A percentile compares a stretch with the other conserved stretches of the same genome.
Conservation (phyloP, 2,113 vertebrate species). For the Austrofundulus limnaeus region DNA sequence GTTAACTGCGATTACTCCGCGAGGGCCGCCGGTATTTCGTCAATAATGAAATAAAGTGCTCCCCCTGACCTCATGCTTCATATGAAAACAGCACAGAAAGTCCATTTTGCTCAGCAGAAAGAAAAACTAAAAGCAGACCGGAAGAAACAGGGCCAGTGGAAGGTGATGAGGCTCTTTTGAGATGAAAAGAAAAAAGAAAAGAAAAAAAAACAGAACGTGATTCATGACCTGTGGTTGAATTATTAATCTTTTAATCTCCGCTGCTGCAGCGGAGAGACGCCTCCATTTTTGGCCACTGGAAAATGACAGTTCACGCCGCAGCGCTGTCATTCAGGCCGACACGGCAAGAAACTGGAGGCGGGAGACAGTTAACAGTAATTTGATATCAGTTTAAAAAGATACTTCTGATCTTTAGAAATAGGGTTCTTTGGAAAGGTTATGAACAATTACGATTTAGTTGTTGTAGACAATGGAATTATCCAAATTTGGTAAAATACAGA, state of each 20-base stretch:
- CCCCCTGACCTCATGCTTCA: slow-evolving; percentile 38
- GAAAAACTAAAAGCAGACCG: slow-evolving; percentile 10
- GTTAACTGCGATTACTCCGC: slow-evolving; percentile 19
- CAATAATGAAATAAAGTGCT: slow-evolving; percentile 46
- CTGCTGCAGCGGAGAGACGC: slow-evolving; percentile 78
- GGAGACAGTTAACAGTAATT: slow-evolving; percentile 75
- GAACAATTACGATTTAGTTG: no score
- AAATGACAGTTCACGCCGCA: slow-evolving; percentile 81
- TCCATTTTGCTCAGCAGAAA: neutral
- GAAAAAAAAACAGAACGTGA: slow-evolving; percentile 76
- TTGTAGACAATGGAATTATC: no score
- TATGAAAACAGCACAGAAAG: slow-evolving; percentile 31
- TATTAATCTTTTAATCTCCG: slow-evolving; percentile 96
- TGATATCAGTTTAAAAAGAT: slow-evolving; percentile 68
- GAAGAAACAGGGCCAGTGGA: slow-evolving; percentile 17
- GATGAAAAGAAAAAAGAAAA: slow-evolving; percentile 25
- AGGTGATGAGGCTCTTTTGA: slow-evolving; percentile 64
- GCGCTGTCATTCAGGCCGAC: slow-evolving; percentile 75
- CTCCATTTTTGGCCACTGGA: slow-evolving; percentile 82
- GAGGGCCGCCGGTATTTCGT: slow-evolving; percentile 36
- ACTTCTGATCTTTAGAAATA: no score
- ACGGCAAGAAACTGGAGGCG: slow-evolving; percentile 77
- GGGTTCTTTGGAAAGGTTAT: no score
- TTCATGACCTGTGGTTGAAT: slow-evolving; percentile 91
- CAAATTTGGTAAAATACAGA: no score